Percentiles rank a stretch among this genome's conserved stretches.
phyloP scores from a whole-genome alignment of 2,113 vertebrate species.

The Clarias macrocephalus region DNA sequence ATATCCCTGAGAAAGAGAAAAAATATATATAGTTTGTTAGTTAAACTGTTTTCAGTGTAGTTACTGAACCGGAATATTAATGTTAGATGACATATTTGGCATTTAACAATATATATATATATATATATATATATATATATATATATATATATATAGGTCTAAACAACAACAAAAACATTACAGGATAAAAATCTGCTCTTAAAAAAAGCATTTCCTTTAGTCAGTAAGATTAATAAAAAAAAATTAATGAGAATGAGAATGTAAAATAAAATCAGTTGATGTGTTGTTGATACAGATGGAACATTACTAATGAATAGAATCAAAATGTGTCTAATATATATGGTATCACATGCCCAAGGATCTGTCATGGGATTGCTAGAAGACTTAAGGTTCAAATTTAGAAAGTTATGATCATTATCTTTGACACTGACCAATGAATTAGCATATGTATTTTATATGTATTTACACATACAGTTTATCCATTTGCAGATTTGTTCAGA shows the following conservation, averaged over 20 bases:
- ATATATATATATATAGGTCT: too few relatives aligned
- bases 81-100: background rate
- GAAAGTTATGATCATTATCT: background rate
- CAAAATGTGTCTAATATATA: background rate
- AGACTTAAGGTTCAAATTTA: background rate
- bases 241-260: background rate
- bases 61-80: too few relatives aligned
- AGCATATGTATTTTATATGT: background rate
- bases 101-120: too few relatives aligned
- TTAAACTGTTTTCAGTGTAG: too few relatives aligned
- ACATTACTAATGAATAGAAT: background rate
- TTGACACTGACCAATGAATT: background rate
- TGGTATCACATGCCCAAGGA: background rate
- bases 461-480: background rate
- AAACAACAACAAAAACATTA: too few relatives aligned
- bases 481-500: background rate
- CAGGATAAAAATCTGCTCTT: too few relatives aligned
- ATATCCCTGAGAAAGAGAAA: conserved; percentile 63
- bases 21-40: background rate
- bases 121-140: too few relatives aligned
- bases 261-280: background rate
- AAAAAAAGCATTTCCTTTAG: background rate
- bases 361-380: background rate
- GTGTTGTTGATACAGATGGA: background rate
- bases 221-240: background rate